These are phyloP conservation scores for Pseudonaja textilis DNA, from an alignment of 2,113 vertebrate species.

Conservation along the genomic window DNA sequence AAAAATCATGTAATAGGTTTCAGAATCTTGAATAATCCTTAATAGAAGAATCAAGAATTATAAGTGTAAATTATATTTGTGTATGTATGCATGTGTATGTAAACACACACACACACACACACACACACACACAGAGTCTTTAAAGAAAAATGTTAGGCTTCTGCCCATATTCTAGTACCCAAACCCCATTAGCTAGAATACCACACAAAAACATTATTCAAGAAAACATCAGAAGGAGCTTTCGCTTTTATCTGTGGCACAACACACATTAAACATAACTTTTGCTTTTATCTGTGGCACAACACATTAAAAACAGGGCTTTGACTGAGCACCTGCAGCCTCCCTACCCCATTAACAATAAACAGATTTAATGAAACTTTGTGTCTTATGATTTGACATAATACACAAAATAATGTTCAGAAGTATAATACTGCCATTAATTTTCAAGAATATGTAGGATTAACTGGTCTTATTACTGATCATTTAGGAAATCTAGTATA, in stretches of 20 bases:
- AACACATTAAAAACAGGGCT: neutral
- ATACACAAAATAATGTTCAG: neutral
- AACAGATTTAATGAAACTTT: neutral
- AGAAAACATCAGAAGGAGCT: neutral
- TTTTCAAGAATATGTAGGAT: neutral
- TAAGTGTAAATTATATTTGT: neutral
- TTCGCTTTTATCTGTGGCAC: neutral
- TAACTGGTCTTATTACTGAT: neutral
- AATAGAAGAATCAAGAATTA: constrained; percentile 16
- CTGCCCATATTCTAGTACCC: neutral
- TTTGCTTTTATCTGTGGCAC: neutral
- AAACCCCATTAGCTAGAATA: neutral
- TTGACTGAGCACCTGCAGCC: neutral
- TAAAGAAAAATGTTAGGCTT: neutral
- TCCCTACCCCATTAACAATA: neutral
- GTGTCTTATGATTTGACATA: neutral
- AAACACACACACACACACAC: accelerated
- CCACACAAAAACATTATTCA: neutral
- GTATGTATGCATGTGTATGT: neutral
- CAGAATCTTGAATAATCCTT: neutral
- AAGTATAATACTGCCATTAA: neutral
- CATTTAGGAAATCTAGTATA: neutral
- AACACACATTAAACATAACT: neutral
- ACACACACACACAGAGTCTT: neutral
- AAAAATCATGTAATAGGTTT: constrained; percentile 19